A percentile compares a stretch with the other conserved stretches of the same genome.
These are phyloP conservation scores for Lacerta bilineata DNA, from an alignment of 2,797 vertebrate species.

Conservation along the genomic window DNA sequence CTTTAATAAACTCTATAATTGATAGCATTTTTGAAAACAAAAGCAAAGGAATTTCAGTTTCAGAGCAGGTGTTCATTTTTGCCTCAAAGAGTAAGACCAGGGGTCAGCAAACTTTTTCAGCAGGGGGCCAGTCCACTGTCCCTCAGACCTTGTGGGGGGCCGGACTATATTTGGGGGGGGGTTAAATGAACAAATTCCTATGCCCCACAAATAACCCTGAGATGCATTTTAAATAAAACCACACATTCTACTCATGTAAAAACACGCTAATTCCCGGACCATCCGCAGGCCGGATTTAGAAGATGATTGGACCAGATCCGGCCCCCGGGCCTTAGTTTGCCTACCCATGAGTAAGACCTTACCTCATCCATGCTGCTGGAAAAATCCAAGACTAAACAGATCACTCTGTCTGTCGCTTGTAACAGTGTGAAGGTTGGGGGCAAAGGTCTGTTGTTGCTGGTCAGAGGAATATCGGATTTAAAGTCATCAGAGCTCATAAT, in stretches of 20 bases:
- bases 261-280: too few relatives aligned
- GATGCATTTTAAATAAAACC: too few relatives aligned
- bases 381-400: constrained; percentile 81
- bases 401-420: constrained; percentile 65
- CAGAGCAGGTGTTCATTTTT: not conserved
- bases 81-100: not conserved
- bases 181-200: too few relatives aligned
- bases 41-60: constrained; percentile 4
- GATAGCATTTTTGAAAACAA: not conserved
- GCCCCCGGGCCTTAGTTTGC: too few relatives aligned
- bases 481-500: constrained; percentile 74
- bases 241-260: too few relatives aligned
- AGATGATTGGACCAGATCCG: too few relatives aligned
- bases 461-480: constrained; percentile 48
- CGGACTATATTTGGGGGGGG: too few relatives aligned
- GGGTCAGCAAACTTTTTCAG: too few relatives aligned
- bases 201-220: too few relatives aligned
- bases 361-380: constrained; percentile 79
- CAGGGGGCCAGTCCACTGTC: too few relatives aligned
- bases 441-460: constrained; percentile 38
- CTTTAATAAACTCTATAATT: not conserved
- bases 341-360: constrained; percentile 25
- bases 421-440: constrained; percentile 72
- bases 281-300: too few relatives aligned
- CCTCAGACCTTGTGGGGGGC: too few relatives aligned